phyloP scores from a whole-genome alignment of 2,113 vertebrate species.

The Mirounga angustirostris region DNA sequence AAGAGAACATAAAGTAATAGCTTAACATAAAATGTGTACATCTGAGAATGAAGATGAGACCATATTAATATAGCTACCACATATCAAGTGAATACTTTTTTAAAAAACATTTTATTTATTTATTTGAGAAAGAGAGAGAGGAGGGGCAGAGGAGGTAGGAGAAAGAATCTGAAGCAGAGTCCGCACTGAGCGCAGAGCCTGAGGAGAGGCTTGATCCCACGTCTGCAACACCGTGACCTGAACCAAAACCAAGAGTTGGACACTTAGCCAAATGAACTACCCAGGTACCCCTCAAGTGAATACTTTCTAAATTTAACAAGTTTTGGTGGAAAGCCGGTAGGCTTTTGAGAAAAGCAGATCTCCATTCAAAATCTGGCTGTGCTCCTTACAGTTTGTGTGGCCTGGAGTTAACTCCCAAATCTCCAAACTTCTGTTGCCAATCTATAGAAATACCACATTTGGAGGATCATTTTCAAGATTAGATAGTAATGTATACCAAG shows the following conservation, averaged over 20 bases:
- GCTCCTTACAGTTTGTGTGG: neutral
- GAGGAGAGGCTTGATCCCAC: neutral
- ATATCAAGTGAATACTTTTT: neutral
- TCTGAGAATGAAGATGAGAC: neutral
- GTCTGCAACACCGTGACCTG: neutral
- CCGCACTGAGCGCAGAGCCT: neutral
- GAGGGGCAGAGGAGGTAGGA: neutral
- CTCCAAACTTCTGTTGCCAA: neutral
- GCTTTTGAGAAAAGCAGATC: conserved; percentile 42
- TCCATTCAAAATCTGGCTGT: neutral
- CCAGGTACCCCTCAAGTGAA: neutral
- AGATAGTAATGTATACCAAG: neutral
- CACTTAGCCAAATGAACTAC: neutral
- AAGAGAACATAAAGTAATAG: neutral
- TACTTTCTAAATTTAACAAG: neutral
- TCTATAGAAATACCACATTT: neutral
- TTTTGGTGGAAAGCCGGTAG: neutral
- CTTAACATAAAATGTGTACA: neutral
- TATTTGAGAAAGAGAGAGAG: neutral
- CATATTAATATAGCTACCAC: neutral
- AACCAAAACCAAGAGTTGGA: neutral
- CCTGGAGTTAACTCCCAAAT: neutral
- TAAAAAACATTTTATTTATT: neutral
- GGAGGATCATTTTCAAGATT: neutral
- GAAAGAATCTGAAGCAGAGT: neutral